A percentile compares a stretch with the other conserved stretches of the same genome.
Evolutionary conservation across 2,113 vertebrate species (phyloP).

Genomic region (Eubucco bourcierii): DNA sequence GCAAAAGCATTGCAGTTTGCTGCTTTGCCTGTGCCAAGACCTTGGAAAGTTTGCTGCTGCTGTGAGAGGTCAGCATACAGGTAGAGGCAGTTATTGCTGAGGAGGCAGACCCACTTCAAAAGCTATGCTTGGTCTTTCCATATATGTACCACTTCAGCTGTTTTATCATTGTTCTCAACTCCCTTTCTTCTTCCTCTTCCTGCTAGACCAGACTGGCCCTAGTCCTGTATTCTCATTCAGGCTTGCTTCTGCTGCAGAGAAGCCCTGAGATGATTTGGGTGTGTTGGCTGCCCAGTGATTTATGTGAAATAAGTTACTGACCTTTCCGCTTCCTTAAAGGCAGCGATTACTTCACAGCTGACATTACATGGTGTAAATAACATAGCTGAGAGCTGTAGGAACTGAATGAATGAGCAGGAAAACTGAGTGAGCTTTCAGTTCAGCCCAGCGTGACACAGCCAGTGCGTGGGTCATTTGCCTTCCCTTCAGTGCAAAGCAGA

Average conservation of each 20-base stretch:
- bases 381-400: constrained; percentile 1
- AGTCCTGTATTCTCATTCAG: not conserved
- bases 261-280: not conserved
- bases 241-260: not conserved
- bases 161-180: rapidly evolving
- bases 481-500: not conserved
- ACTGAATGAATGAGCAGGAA: not conserved
- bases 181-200: not conserved
- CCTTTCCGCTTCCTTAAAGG: not conserved
- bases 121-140: not conserved
- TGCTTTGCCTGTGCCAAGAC: not conserved
- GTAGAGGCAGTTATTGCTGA: not conserved
- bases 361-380: not conserved
- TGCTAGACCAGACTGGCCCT: not conserved
- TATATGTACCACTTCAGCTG: not conserved
- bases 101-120: not conserved
- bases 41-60: not conserved
- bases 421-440: not conserved
- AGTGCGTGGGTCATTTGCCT: not conserved
- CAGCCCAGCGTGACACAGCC: not conserved
- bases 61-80: not conserved
- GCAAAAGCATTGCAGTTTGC: not conserved
- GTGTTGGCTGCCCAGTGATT: not conserved
- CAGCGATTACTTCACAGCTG: not conserved
- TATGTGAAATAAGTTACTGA: not conserved